Conservation (phyloP, 2,888 invertebrate genomes). For the Belgica antarctica region DNA sequence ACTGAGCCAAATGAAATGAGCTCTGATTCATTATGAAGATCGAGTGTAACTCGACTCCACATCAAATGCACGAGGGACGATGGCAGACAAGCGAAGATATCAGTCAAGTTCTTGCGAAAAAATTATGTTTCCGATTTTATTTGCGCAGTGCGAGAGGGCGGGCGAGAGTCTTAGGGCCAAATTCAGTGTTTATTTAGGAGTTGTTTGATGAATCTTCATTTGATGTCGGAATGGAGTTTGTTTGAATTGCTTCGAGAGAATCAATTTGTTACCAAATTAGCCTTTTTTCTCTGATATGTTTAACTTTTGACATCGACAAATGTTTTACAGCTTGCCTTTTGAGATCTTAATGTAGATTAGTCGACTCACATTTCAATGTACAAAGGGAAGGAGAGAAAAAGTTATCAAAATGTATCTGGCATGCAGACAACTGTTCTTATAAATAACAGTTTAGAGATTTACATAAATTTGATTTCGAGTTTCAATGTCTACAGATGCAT, state of each 20-base stretch:
- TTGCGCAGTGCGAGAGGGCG: no score
- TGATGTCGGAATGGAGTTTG: no score
- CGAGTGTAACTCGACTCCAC: neutral
- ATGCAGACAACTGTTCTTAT: neutral
- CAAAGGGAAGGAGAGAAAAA: neutral
- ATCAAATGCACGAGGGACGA: neutral
- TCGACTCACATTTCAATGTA: conserved; percentile 20
- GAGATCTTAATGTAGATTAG: conserved; percentile 42
- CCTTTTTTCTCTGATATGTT: conserved; percentile 32
- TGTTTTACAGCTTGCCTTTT: conserved; percentile 38
- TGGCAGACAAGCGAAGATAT: neutral
- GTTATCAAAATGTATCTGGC: conserved; percentile 2
- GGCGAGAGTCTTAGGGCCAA: no score
- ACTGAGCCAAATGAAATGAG: no score
- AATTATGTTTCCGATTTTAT: neutral
- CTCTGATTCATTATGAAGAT: conserved; percentile 7
- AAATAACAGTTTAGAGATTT: neutral
- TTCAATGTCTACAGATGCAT: neutral
- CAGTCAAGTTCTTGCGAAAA: neutral
- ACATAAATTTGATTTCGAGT: neutral
- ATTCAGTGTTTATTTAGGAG: conserved; percentile 3
- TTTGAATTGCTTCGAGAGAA: conserved; percentile 25
- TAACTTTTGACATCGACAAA: conserved; percentile 44
- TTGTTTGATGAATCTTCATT: conserved; percentile 23
- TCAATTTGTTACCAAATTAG: conserved; percentile 44